These are phyloP conservation scores for Meleagris gallopavo DNA, from an alignment of 2,113 vertebrate species.

Conservation along the genomic window DNA sequence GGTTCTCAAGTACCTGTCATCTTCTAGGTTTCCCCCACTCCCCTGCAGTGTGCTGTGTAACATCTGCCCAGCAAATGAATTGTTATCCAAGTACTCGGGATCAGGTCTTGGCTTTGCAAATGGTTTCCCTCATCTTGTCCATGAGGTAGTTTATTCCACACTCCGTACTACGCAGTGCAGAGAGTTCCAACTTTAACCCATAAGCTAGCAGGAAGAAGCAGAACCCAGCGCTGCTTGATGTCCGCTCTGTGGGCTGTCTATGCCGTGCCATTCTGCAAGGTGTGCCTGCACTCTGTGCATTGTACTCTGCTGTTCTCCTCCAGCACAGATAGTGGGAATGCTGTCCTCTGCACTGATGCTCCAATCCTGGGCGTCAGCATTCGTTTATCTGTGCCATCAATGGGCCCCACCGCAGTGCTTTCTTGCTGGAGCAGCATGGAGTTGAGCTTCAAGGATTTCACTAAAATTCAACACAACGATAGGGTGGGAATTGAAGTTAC, in stretches of 20 bases:
- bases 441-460: not conserved
- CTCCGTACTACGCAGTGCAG: not conserved
- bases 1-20: not conserved
- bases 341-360: not conserved
- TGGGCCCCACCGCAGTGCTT: rapidly evolving
- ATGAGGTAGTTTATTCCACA: not conserved
- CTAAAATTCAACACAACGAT: not conserved
- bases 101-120: not conserved
- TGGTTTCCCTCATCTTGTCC: not conserved
- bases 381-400: not conserved
- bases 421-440: not conserved
- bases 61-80: not conserved
- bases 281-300: not conserved
- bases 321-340: rapidly evolving
- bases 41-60: not conserved
- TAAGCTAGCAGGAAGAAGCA: not conserved
- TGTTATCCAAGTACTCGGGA: rapidly evolving
- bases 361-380: not conserved
- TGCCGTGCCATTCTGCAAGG: rapidly evolving
- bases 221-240: not conserved
- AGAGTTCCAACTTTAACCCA: not conserved
- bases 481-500: not conserved
- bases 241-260: not conserved
- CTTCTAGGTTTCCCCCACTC: not conserved
- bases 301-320: not conserved